Percentiles rank a stretch among this genome's conserved stretches.
phyloP scores from a whole-genome alignment of 2,888 invertebrate species.

The Eristalis arbustorum region DNA sequence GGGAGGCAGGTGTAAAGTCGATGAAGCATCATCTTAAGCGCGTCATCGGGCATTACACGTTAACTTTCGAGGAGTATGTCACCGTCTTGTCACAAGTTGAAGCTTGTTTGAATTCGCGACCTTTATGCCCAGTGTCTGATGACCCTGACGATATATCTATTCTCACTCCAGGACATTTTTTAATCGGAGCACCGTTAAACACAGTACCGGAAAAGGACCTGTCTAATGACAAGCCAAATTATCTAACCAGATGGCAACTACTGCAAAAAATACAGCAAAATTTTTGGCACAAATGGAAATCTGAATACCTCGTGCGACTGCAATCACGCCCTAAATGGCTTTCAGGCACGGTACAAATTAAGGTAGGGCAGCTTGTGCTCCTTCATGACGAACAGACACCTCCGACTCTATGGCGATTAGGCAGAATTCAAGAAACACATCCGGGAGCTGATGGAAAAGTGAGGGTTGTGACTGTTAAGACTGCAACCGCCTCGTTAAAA shows the following conservation, averaged over 20 bases:
- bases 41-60: slow-evolving; percentile 11
- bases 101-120: neutral
- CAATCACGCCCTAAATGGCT: too few relatives aligned
- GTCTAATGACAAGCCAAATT: neutral
- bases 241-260: slow-evolving; percentile 25
- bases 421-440: slow-evolving; percentile 3
- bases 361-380: too few relatives aligned
- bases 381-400: too few relatives aligned
- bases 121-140: neutral
- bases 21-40: slow-evolving; percentile 9
- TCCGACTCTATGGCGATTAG: too few relatives aligned
- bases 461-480: slow-evolving; percentile 19
- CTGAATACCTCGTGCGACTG: neutral
- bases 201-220: slow-evolving; percentile 25
- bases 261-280: slow-evolving; percentile 18
- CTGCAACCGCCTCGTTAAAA: slow-evolving; percentile 8
- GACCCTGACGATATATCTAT: slow-evolving; percentile 11
- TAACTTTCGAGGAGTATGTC: slow-evolving; percentile 19
- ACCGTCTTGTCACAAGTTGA: slow-evolving; percentile 16
- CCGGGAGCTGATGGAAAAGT: slow-evolving; percentile 24
- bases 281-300: slow-evolving; percentile 25
- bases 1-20: neutral
- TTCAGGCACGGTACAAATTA: too few relatives aligned
- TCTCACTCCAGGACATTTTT: slow-evolving; percentile 27
- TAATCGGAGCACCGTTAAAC: slow-evolving; percentile 24